A percentile compares a stretch with the other conserved stretches of the same genome.
phyloP scores from a whole-genome alignment of 2,888 invertebrate species.

The Zonitis immaculata region DNA sequence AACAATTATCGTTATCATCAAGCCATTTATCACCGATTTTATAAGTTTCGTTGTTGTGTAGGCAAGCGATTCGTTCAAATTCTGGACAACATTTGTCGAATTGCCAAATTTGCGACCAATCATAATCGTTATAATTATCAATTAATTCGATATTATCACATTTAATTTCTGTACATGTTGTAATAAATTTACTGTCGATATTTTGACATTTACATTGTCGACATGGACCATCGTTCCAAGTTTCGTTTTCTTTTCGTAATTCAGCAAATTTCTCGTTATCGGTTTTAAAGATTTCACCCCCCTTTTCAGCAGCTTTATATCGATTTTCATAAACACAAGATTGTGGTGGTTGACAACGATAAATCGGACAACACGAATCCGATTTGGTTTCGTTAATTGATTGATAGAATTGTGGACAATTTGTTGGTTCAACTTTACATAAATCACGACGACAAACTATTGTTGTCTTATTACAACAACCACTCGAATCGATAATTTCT shows the following conservation, averaged over 20 bases:
- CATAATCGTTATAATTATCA: constrained; percentile 53
- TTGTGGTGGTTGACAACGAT: constrained; percentile 62
- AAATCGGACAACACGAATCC: constrained; percentile 61
- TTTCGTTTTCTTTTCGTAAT: constrained; percentile 50
- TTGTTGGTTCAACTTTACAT: constrained; percentile 57
- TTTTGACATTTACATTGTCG: constrained; percentile 58
- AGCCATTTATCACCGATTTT: constrained; percentile 60
- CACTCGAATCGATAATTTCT: constrained; percentile 54
- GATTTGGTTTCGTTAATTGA: constrained; percentile 24
- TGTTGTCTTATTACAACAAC: constrained; percentile 66
- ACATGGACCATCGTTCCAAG: constrained; percentile 70
- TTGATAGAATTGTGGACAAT: constrained; percentile 58
- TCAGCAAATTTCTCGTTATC: constrained; percentile 38
- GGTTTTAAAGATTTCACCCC: not conserved
- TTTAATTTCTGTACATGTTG: constrained; percentile 51
- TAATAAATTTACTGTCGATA: constrained; percentile 37
- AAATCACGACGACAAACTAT: constrained; percentile 58
- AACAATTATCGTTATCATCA: constrained; percentile 53
- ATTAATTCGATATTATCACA: constrained; percentile 51
- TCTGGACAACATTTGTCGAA: constrained; percentile 63
- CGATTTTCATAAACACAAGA: constrained; percentile 60
- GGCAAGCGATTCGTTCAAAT: constrained; percentile 57
- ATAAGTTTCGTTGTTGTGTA: constrained; percentile 43
- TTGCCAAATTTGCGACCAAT: constrained; percentile 49
- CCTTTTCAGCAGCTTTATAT: constrained; percentile 50